Conservation (phyloP, 2,888 invertebrate species). For the Steromphala cineraria region DNA sequence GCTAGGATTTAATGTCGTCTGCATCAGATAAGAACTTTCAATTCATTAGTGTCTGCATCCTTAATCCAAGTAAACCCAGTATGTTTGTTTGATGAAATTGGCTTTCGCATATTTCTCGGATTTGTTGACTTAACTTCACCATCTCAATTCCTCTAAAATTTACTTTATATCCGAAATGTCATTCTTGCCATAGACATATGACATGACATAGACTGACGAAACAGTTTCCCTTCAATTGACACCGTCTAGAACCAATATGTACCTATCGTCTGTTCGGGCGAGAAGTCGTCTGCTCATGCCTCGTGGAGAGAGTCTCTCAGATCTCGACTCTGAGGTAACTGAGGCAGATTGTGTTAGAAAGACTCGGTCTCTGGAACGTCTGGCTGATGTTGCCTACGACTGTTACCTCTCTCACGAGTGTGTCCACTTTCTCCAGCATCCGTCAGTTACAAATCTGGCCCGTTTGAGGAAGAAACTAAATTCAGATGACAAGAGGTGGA, state of each 20-base stretch:
- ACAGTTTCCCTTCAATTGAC: neutral
- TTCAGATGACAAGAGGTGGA: conserved; percentile 59
- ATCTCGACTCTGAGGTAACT: neutral
- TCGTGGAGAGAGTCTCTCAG: neutral
- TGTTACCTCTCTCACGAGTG: conserved; percentile 54
- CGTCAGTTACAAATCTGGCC: conserved; percentile 63
- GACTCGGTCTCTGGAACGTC: conserved; percentile 46
- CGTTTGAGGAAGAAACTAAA: conserved; percentile 64
- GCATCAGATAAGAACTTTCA: too few species aligned
- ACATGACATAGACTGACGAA: neutral
- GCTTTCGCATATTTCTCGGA: too few species aligned
- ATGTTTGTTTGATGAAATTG: too few species aligned
- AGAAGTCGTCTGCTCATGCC: neutral
- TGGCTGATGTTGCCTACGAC: conserved; percentile 54
- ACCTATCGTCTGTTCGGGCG: neutral
- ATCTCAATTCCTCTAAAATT: too few species aligned
- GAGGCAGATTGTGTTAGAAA: neutral
- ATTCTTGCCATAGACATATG: too few species aligned
- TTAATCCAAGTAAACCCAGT: too few species aligned
- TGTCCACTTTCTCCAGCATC: conserved; percentile 57
- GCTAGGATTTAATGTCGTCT: too few species aligned
- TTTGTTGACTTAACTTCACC: too few species aligned
- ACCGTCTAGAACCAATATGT: neutral
- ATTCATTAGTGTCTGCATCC: too few species aligned
- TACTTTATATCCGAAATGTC: too few species aligned